A percentile compares a stretch with the other conserved stretches of the same genome.
Conservation (phyloP, 2,888 invertebrate species). For the Ectropis crepuscularia region DNA sequence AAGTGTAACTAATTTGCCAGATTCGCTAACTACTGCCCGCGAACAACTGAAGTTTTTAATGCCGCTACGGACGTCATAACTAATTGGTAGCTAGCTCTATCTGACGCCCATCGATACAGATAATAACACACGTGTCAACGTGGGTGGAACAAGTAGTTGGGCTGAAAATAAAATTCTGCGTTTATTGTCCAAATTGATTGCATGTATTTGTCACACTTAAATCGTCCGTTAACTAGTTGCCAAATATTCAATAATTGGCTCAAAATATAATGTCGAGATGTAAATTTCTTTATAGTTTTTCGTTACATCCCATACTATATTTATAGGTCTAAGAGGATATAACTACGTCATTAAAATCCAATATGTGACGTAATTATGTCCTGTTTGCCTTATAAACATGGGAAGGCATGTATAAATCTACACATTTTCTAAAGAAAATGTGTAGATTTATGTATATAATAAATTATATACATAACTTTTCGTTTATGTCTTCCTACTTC, state of each 20-base stretch:
- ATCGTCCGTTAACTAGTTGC: constrained; percentile 16
- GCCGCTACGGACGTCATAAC: neutral
- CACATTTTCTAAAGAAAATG: too few species aligned
- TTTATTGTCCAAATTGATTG: constrained; percentile 16
- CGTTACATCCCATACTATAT: too few species aligned
- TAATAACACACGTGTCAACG: constrained; percentile 15
- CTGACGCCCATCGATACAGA: constrained; percentile 24
- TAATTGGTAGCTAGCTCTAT: neutral
- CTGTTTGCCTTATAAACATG: too few species aligned
- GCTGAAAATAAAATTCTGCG: constrained; percentile 26
- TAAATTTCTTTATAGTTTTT: neutral
- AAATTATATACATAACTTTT: too few species aligned
- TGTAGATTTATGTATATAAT: too few species aligned
- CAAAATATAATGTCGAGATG: neutral
- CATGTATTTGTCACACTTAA: constrained; percentile 26
- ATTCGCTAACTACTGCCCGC: neutral
- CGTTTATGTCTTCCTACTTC: too few species aligned
- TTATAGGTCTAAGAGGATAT: too few species aligned
- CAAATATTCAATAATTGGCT: constrained; percentile 13
- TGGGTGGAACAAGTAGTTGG: constrained; percentile 20
- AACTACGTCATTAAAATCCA: too few species aligned
- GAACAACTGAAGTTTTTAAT: neutral
- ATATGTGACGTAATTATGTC: too few species aligned
- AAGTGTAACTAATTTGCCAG: neutral
- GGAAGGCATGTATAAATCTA: too few species aligned